Base-by-base conservation (phyloP, 2,113 vertebrate genomes). In the Salminus brasiliensis region DNA sequence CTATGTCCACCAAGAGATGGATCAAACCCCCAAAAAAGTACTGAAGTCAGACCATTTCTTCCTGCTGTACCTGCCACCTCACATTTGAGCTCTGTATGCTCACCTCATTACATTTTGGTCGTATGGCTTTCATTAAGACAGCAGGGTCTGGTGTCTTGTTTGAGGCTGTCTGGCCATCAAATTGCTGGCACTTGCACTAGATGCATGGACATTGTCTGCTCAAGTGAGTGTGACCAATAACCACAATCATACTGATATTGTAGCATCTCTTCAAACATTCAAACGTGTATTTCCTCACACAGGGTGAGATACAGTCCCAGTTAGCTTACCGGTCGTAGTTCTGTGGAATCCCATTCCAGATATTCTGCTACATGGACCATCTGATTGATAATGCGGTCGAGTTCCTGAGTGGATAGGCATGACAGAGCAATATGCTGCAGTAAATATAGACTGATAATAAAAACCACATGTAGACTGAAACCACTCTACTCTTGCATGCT, bases 281-380 rank as follows among this genome's bases (percentile, higher is more conserved):
- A n/a, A n/a, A n/a, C n/a, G n/a, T n/a, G n/a, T n/a, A n/a, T n/a
- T n/a, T n/a, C n/a, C n/a, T n/a, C n/a, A n/a, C n/a, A 68, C 67
- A 49, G 15, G 12, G 18, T 69, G 9, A 18, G 72, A 6, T 23
- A 47, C 5, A 78, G 21, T 23, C 7, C 34, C 70, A 25, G 6
- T 62, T 25, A 45, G 6, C 92, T 90, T 88, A 94, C 93, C 4
- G 97, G 96, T 47, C 90, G 91, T 59, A 98, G 93, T 84, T 98
- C 97, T 0, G 93, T 96, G 27, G 95, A 96, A 55, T 98, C 97
- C 97, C 97, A 98, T 85, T 98, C 94, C 88, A 98, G 92, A 85
- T 98, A 98, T 87, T 96, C 96, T 0, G 97, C 97, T 16, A 98
- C 93, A 0, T 98, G 97, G 30, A 98, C 95, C 96, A 98, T 98